phyloP scores from a whole-genome alignment of 2,888 invertebrate genomes.

The Latrodectus hesperus region DNA sequence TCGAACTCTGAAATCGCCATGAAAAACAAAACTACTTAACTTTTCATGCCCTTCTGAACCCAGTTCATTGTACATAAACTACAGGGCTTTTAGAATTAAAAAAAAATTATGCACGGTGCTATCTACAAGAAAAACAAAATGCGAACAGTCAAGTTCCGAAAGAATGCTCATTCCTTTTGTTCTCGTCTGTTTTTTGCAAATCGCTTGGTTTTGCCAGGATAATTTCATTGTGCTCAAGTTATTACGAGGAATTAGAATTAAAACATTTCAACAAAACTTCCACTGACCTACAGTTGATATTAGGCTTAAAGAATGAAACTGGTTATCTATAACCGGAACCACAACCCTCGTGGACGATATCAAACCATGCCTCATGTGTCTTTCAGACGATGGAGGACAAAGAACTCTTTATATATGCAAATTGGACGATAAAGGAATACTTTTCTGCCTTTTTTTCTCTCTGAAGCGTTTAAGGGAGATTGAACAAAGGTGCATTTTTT shows the following conservation, averaged over 20 bases:
- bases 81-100: constrained; percentile 60
- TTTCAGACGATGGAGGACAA: constrained; percentile 13
- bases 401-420: constrained; percentile 23
- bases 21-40: constrained; percentile 59
- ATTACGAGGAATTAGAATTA: constrained; percentile 20
- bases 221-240: constrained; percentile 60
- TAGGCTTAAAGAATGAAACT: background rate
- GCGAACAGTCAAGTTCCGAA: constrained; percentile 35
- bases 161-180: constrained; percentile 54
- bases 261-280: constrained; percentile 15
- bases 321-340: background rate
- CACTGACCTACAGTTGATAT: background rate
- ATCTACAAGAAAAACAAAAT: constrained; percentile 58
- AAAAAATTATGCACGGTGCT: constrained; percentile 60
- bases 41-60: constrained; percentile 33
- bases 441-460: constrained; percentile 18
- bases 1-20: constrained; percentile 36
- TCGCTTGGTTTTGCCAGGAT: constrained; percentile 43
- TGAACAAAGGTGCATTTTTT: constrained; percentile 52
- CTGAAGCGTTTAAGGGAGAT: background rate
- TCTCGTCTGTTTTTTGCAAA: background rate
- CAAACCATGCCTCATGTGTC: constrained; percentile 35
- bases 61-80: constrained; percentile 46
- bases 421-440: background rate
- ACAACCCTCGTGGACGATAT: background rate